Percentiles rank a stretch among this genome's conserved stretches.
Evolutionary conservation across 2,888 invertebrate species (phyloP).

Genomic region (Homarus gammarus): DNA sequence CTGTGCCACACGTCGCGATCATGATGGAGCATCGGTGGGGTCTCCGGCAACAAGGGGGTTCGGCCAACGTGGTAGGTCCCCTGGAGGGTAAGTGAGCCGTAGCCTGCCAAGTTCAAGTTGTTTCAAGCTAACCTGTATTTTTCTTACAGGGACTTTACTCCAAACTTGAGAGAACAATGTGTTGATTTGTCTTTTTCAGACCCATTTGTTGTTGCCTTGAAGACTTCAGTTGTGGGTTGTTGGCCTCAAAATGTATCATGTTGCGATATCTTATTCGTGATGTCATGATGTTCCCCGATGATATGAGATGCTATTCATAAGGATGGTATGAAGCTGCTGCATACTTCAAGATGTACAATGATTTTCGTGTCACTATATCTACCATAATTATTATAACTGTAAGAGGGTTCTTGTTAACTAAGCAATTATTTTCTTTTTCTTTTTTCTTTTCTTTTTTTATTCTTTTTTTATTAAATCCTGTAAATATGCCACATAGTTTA

Average conservation of each 20-base stretch:
- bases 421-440: too few species aligned
- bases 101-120: conserved; percentile 35
- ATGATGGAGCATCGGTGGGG: conserved; percentile 16
- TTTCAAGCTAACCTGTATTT: conserved; percentile 59
- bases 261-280: conserved; percentile 73
- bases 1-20: conserved; percentile 6
- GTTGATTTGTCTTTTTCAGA: conserved; percentile 76
- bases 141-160: conserved; percentile 66
- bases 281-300: conserved; percentile 68
- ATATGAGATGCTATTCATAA: conserved; percentile 72
- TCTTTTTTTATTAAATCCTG: conserved; percentile 60
- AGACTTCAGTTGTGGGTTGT: conserved; percentile 74
- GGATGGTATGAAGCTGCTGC: conserved; percentile 71
- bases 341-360: conserved; percentile 72
- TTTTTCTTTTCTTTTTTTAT: conserved; percentile 21
- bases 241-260: conserved; percentile 74
- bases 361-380: conserved; percentile 68
- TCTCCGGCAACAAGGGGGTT: conserved; percentile 27
- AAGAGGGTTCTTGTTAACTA: conserved; percentile 55
- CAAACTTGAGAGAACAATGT: conserved; percentile 75
- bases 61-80: conserved; percentile 59
- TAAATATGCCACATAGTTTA: conserved; percentile 68
- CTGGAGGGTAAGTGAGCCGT: conserved; percentile 59
- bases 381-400: conserved; percentile 32
- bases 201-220: conserved; percentile 75